A percentile compares a stretch with the other conserved stretches of the same genome.
These are phyloP conservation scores for Brachylomia viminalis DNA, from an alignment of 2,888 invertebrate species.

Conservation along the genomic window DNA sequence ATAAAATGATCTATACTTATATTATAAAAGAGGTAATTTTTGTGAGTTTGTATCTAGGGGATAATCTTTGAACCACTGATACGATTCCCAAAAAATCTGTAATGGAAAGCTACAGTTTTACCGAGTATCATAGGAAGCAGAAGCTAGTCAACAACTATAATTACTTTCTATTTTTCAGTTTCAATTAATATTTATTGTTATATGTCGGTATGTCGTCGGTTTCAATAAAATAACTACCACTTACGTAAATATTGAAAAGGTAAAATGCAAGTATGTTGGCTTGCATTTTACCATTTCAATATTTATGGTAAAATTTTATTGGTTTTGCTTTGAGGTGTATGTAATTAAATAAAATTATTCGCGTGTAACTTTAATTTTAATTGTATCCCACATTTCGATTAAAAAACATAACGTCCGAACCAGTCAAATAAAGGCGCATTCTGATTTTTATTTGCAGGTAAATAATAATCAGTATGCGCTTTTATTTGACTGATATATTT, in stretches of 20 bases:
- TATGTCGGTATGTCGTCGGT: neutral
- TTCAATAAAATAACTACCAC: neutral
- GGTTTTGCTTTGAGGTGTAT: neutral
- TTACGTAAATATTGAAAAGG: neutral
- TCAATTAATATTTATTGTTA: neutral
- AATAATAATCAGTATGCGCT: neutral
- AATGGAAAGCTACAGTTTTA: neutral
- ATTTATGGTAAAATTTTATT: neutral
- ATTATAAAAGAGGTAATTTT: neutral
- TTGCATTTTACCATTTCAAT: too few relatives aligned
- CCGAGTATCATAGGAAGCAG: neutral
- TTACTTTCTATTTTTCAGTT: neutral
- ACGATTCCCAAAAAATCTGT: neutral
- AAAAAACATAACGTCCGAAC: too few relatives aligned
- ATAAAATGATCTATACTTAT: neutral
- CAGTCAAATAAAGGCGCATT: too few relatives aligned
- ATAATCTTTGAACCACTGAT: neutral
- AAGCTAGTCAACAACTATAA: neutral
- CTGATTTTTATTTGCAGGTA: too few relatives aligned
- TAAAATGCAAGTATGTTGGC: constrained; percentile 2
- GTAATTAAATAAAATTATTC: neutral
- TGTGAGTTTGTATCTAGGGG: neutral
- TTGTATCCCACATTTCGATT: neutral
- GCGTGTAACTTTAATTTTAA: neutral
- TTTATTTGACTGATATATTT: neutral